Percentiles rank a stretch among this genome's conserved stretches.
phyloP scores from a whole-genome alignment of 1,140 invertebrate species.

The Ooceraea biroi region DNA sequence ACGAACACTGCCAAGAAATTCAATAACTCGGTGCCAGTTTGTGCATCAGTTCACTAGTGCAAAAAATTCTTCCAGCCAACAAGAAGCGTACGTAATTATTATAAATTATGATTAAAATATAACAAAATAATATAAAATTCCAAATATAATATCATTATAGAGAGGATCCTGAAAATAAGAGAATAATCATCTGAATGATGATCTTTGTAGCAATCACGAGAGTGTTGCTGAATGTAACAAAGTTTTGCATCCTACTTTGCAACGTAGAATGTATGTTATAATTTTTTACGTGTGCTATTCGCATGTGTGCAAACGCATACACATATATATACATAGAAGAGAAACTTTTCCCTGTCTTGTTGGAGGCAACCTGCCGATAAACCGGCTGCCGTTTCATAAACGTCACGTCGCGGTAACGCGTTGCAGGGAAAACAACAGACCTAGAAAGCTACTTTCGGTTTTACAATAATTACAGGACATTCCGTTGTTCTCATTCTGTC shows the following conservation, averaged over 20 bases:
- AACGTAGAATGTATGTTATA: background rate
- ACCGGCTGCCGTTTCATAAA: background rate
- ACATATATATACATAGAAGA: too few relatives aligned
- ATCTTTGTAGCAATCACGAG: too few relatives aligned
- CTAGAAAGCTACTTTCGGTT: conserved; percentile 25
- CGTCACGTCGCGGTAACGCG: background rate
- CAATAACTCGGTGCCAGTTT: background rate
- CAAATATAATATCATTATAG: too few relatives aligned
- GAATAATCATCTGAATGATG: too few relatives aligned
- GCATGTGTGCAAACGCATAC: background rate
- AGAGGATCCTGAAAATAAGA: too few relatives aligned
- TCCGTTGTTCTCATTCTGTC: background rate
- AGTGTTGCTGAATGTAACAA: too few relatives aligned
- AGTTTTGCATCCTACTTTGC: background rate
- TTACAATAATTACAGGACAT: conserved; percentile 6
- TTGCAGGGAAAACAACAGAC: background rate
- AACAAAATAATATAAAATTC: too few relatives aligned
- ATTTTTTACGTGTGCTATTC: background rate
- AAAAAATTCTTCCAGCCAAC: background rate
- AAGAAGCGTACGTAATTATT: too few relatives aligned
- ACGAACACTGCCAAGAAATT: conserved; percentile 26
- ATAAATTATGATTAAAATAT: too few relatives aligned
- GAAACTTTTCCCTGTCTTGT: background rate
- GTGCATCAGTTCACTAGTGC: background rate
- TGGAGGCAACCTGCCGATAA: conserved; percentile 14